Conservation (phyloP, 2,888 invertebrate species). For the Tipula vernalis region DNA sequence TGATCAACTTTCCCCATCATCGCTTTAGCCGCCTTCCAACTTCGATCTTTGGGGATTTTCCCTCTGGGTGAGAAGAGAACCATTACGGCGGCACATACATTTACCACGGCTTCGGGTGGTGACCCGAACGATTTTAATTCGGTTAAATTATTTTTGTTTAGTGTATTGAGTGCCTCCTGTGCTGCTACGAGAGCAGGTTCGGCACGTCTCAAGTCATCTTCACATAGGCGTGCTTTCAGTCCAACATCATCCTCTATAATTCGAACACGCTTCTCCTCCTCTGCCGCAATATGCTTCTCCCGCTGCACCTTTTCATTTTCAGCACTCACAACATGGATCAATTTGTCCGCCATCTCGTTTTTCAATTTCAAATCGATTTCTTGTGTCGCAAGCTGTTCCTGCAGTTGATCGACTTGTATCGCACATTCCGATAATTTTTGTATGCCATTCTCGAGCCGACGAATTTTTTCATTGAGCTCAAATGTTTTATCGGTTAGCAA, state of each 20-base stretch:
- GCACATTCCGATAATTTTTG: slow-evolving; percentile 78
- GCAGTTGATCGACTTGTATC: slow-evolving; percentile 67
- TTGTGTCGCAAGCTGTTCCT: slow-evolving; percentile 48
- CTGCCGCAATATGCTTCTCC: slow-evolving; percentile 68
- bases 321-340: slow-evolving; percentile 72
- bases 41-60: slow-evolving; percentile 80
- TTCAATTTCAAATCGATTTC: slow-evolving; percentile 75
- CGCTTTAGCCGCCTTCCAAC: slow-evolving; percentile 82
- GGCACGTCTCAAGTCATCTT: slow-evolving; percentile 78
- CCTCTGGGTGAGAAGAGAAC: slow-evolving; percentile 72
- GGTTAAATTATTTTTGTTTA: slow-evolving; percentile 87
- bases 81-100: slow-evolving; percentile 76
- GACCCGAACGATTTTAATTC: slow-evolving; percentile 90
- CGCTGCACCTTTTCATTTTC: slow-evolving; percentile 85
- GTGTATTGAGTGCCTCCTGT: slow-evolving; percentile 78
- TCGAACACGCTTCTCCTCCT: slow-evolving; percentile 83
- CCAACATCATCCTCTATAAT: slow-evolving; percentile 80
- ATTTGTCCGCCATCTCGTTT: slow-evolving; percentile 78
- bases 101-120: slow-evolving; percentile 79
- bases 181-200: slow-evolving; percentile 85
- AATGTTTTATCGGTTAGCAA: slow-evolving; percentile 51
- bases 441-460: slow-evolving; percentile 74
- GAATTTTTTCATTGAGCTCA: slow-evolving; percentile 61
- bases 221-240: slow-evolving; percentile 73
- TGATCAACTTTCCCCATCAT: slow-evolving; percentile 87